phyloP scores from a whole-genome alignment of 37 sponge, comb jelly and placozoan genomes.

The Eunapius fragilis region DNA sequence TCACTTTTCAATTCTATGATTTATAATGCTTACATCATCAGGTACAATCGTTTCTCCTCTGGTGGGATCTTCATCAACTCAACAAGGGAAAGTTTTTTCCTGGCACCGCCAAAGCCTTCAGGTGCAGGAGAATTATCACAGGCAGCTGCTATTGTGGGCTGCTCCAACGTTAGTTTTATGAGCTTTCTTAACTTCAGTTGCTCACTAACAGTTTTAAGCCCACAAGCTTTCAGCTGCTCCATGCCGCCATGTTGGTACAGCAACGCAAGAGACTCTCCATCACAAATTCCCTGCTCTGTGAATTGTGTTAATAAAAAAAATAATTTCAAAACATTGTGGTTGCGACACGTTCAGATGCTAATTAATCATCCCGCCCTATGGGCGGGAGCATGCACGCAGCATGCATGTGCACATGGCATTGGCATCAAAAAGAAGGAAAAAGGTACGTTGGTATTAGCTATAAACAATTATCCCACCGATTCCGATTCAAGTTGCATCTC shows the following conservation, averaged over 20 bases:
- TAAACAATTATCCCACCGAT: neutral
- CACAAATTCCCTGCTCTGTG: neutral
- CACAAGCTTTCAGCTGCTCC: conserved; percentile 8
- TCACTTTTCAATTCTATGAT: neutral
- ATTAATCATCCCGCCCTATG: neutral
- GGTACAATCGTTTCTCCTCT: conserved; percentile 13
- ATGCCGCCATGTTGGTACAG: neutral
- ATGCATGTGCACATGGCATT: too few species aligned
- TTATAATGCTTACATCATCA: conserved; percentile 26
- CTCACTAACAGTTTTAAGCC: conserved; percentile 6
- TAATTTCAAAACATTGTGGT: neutral
- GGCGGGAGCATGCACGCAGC: neutral
- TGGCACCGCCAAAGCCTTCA: neutral
- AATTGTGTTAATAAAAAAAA: too few species aligned
- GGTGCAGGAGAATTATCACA: neutral
- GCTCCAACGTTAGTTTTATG: neutral
- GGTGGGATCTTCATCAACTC: neutral
- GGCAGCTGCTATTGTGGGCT: neutral
- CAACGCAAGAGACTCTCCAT: neutral
- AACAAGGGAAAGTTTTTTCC: neutral
- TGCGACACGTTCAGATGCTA: neutral
- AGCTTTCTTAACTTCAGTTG: conserved; percentile 12
- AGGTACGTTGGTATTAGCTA: neutral
- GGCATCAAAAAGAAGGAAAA: too few species aligned
- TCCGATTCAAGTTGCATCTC: neutral